Percentiles rank a stretch among this genome's conserved stretches.
These are phyloP conservation scores for Acomys russatus DNA, from an alignment of 2,797 vertebrate genomes.

Conservation along the genomic window DNA sequence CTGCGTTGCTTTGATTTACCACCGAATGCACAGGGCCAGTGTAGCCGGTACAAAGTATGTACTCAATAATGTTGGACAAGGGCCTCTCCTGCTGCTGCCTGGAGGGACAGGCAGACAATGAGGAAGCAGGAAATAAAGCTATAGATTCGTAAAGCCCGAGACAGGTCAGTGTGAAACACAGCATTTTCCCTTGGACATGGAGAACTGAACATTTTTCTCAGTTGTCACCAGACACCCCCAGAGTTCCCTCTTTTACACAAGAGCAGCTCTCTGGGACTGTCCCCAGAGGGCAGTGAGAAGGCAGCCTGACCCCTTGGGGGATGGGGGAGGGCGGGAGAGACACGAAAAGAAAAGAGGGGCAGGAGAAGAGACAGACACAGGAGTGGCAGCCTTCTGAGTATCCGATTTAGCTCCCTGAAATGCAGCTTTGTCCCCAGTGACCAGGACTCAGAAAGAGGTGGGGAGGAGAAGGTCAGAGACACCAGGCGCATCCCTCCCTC, in stretches of 20 bases:
- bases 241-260: constrained; percentile 29
- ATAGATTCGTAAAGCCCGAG: neutral
- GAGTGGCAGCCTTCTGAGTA: constrained; percentile 65
- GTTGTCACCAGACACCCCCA: constrained; percentile 19
- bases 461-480: constrained; percentile 59
- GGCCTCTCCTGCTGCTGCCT: neutral
- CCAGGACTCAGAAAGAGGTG: constrained; percentile 62
- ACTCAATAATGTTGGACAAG: neutral
- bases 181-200: neutral
- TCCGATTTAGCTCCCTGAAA: constrained; percentile 77
- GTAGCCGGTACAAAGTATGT: neutral
- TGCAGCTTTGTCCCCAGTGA: constrained; percentile 70
- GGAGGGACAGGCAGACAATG: neutral
- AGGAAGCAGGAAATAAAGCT: neutral
- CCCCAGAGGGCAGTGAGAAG: constrained; percentile 52
- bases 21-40: neutral
- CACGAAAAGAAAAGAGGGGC: neutral
- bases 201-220: constrained; percentile 1
- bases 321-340: neutral
- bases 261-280: constrained; percentile 22
- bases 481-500: constrained; percentile 13
- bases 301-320: constrained; percentile 69
- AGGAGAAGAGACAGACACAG: constrained; percentile 42
- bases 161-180: neutral
- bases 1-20: neutral